A percentile compares a stretch with the other conserved stretches of the same genome.
Evolutionary conservation across 2,797 vertebrate genomes (phyloP).

Genomic region (Syndactyla subalaris): DNA sequence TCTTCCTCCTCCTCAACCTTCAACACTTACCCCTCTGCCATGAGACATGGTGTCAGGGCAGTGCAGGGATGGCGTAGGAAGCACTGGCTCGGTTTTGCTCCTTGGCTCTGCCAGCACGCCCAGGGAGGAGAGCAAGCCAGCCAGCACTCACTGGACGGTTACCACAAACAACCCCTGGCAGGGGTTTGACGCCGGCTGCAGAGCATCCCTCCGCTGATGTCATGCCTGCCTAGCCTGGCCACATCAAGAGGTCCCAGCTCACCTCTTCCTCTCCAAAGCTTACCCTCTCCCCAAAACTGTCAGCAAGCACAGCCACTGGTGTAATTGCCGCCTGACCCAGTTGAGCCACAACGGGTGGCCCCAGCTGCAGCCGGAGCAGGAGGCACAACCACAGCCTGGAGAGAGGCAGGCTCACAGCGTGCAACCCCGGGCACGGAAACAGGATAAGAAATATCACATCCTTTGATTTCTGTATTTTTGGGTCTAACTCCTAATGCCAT

Average conservation of each 20-base stretch:
- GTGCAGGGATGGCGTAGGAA: accelerated
- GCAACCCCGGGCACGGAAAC: not conserved
- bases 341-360: not conserved
- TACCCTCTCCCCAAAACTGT: not conserved
- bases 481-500: not conserved
- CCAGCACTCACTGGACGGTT: accelerated
- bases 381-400: not conserved
- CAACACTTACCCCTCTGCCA: accelerated
- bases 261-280: conserved; percentile 16
- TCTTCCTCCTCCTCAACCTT: not conserved
- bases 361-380: not conserved
- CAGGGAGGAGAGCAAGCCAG: not conserved
- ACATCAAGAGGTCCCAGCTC: not conserved
- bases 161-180: not conserved
- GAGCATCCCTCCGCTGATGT: not conserved
- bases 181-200: not conserved
- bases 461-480: conserved; percentile 35
- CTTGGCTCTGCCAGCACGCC: not conserved
- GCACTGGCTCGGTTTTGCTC: accelerated
- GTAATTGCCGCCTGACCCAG: not conserved
- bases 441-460: not conserved
- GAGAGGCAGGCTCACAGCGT: not conserved
- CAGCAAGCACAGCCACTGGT: not conserved
- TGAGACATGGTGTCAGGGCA: accelerated
- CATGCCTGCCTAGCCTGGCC: not conserved